These are phyloP conservation scores for Ursus arctos DNA, from an alignment of 2,113 vertebrate species.

Conservation along the genomic window DNA sequence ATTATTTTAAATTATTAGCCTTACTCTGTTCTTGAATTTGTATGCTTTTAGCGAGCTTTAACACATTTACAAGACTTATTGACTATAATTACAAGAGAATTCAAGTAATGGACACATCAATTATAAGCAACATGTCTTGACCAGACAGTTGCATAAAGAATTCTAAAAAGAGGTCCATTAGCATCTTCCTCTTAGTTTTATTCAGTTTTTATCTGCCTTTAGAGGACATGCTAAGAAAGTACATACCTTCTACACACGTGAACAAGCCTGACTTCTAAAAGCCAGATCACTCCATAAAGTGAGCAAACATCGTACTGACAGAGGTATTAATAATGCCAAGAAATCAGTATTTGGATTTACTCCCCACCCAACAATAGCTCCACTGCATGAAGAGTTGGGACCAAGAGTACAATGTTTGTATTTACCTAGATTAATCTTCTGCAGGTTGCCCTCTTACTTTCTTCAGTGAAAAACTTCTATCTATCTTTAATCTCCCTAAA, in stretches of 20 bases:
- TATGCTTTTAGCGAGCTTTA: constrained; percentile 99
- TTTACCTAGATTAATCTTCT: constrained; percentile 67
- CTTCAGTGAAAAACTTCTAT: constrained; percentile 77
- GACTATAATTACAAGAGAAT: constrained; percentile 99
- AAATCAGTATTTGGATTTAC: not conserved
- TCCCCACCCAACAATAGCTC: constrained; percentile 48
- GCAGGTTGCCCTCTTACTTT: constrained; percentile 73
- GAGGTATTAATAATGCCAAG: not conserved
- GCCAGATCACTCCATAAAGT: constrained; percentile 57
- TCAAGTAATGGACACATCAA: constrained; percentile 99
- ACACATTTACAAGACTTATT: constrained; percentile 99
- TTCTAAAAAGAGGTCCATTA: constrained; percentile 98
- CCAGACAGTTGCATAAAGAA: constrained; percentile 98
- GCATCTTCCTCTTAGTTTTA: constrained; percentile 93
- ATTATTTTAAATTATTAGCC: constrained; percentile 99
- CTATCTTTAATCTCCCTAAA: constrained; percentile 83
- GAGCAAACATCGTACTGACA: constrained; percentile 60
- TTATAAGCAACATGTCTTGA: constrained; percentile 99
- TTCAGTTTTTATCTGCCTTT: constrained; percentile 89
- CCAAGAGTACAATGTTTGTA: not conserved
- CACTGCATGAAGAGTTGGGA: constrained; percentile 11
- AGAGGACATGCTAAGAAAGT: constrained; percentile 89
- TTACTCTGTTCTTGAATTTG: constrained; percentile 99
- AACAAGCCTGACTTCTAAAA: constrained; percentile 77
- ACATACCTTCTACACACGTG: constrained; percentile 82